Conservation (phyloP, 2,113 vertebrate genomes). For the Lamprologus lemairii region DNA sequence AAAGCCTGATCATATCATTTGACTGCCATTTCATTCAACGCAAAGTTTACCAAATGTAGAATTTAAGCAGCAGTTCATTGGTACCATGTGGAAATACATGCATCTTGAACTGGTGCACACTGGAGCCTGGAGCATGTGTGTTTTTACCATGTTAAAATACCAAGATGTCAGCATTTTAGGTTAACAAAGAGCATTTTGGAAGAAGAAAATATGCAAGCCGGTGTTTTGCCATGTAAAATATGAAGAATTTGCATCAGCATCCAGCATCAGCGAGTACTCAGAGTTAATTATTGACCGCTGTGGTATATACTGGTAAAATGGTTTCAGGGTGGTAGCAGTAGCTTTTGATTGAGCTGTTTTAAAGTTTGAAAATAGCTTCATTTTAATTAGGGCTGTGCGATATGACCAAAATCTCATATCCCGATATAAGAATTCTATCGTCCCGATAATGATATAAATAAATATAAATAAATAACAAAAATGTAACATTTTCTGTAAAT, state of each 20-base stretch:
- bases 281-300: slow-evolving; percentile 3
- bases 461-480: rapidly evolving
- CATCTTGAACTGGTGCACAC: background rate
- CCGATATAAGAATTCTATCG: no score
- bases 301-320: background rate
- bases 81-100: background rate
- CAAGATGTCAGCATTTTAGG: slow-evolving; percentile 8
- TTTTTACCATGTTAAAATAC: background rate
- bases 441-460: rapidly evolving
- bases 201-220: background rate
- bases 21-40: background rate
- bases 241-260: background rate
- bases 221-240: background rate
- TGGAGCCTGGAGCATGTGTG: background rate
- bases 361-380: background rate
- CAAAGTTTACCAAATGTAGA: background rate
- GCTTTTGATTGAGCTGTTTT: background rate
- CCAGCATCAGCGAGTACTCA: background rate
- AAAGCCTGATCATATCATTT: background rate
- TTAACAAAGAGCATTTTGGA: background rate
- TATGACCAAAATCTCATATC: no score
- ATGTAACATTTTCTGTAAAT: no score
- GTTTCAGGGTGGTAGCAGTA: background rate
- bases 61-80: background rate
- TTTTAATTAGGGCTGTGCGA: background rate